phyloP scores from a whole-genome alignment of 2,888 invertebrate genomes.

The Pandemis heparana region DNA sequence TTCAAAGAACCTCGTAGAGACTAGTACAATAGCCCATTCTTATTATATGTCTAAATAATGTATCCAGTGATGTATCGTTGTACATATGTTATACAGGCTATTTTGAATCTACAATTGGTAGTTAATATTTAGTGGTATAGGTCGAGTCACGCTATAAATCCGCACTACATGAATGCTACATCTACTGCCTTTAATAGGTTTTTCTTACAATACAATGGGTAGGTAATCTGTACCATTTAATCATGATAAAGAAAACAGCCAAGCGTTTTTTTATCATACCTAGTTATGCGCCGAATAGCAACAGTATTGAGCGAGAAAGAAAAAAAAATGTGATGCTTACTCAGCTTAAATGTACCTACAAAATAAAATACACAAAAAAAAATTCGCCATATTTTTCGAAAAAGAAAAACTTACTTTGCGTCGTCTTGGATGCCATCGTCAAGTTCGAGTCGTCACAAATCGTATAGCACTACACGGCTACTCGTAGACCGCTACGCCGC shows the following conservation, averaged over 20 bases:
- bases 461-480: slow-evolving; percentile 26
- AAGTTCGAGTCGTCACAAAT: slow-evolving; percentile 30
- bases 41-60: too few relatives aligned
- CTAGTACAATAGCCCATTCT: too few relatives aligned
- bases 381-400: slow-evolving; percentile 7
- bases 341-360: slow-evolving; percentile 2
- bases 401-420: slow-evolving; percentile 37
- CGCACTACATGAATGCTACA: not conserved
- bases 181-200: not conserved
- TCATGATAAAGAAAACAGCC: not conserved
- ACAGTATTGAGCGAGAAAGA: not conserved
- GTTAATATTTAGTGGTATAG: not conserved
- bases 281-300: not conserved
- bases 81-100: not conserved
- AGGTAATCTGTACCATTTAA: not conserved
- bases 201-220: not conserved
- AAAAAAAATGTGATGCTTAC: not conserved
- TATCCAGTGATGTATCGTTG: not conserved
- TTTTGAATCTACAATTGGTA: not conserved
- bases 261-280: not conserved
- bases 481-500: slow-evolving; percentile 30
- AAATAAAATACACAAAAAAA: not conserved
- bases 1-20: too few relatives aligned
- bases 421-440: slow-evolving; percentile 39
- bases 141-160: not conserved